Conservation (phyloP, 2,888 invertebrate species). For the Lasioglossum villosulum region DNA sequence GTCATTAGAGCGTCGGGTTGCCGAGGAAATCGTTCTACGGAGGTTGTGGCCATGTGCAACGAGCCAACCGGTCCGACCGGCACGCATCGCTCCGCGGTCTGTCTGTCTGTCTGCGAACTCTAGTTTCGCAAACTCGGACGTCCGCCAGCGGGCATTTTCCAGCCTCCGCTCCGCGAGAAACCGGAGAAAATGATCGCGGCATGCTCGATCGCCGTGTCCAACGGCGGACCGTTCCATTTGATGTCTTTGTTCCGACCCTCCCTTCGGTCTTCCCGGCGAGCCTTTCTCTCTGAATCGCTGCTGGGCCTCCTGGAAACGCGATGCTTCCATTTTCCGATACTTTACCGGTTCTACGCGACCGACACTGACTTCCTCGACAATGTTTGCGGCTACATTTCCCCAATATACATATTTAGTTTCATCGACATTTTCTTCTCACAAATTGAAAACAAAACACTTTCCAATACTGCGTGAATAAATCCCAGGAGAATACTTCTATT, state of each 20-base stretch:
- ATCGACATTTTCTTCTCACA: too few species aligned
- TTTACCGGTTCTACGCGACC: too few species aligned
- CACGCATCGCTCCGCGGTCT: not conserved
- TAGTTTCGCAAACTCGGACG: slow-evolving; percentile 73
- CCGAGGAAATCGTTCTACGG: slow-evolving; percentile 1
- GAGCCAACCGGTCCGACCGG: slow-evolving; percentile 5
- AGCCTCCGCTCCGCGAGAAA: slow-evolving; percentile 12
- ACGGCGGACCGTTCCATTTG: slow-evolving; percentile 56
- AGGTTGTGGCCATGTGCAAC: not conserved
- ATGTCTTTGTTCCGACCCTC: slow-evolving; percentile 62
- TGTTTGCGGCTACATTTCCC: too few species aligned
- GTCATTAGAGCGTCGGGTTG: not conserved
- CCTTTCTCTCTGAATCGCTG: slow-evolving; percentile 49
- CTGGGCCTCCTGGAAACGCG: slow-evolving; percentile 38
- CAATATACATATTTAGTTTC: too few species aligned
- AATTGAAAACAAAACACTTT: too few species aligned
- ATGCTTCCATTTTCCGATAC: slow-evolving; percentile 1
- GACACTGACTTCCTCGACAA: too few species aligned
- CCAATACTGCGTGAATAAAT: too few species aligned
- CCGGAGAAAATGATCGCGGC: slow-evolving; percentile 52
- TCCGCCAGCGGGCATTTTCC: slow-evolving; percentile 68
- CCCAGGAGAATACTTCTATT: too few species aligned
- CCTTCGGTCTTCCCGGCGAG: slow-evolving; percentile 19
- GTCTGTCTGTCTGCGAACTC: not conserved
- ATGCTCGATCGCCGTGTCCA: slow-evolving; percentile 45